Conservation (phyloP, 2,113 vertebrate genomes). For the Ceyx cyanopectus region DNA sequence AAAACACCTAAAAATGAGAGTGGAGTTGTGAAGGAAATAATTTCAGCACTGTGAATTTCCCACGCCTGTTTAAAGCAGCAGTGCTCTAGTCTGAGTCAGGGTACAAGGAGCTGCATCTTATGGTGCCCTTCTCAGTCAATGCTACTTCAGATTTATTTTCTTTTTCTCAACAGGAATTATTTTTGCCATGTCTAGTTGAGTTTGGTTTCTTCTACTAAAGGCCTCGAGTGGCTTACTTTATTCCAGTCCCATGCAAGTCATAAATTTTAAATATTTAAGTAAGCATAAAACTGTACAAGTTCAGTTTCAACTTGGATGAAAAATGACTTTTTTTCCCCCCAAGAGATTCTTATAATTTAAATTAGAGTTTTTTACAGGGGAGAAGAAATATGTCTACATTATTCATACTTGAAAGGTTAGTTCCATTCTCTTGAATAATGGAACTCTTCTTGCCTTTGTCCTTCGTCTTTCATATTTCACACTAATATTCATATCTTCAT, state of each 20-base stretch:
- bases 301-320: conserved; percentile 14
- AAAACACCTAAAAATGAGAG: no score
- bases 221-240: not conserved
- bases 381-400: conserved; percentile 40
- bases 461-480: conserved; percentile 24
- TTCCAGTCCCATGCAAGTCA: not conserved
- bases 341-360: conserved; percentile 16
- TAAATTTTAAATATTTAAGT: conserved; percentile 41
- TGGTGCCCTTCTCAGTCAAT: not conserved
- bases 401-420: conserved; percentile 45
- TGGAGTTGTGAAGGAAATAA: no score
- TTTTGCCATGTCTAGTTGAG: not conserved
- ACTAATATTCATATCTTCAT: not conserved
- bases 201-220: not conserved
- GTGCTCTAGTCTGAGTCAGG: not conserved
- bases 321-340: not conserved
- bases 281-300: not conserved
- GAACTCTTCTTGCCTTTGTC: conserved; percentile 20
- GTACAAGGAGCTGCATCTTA: not conserved
- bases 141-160: not conserved
- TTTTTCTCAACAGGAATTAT: not conserved
- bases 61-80: not conserved
- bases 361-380: not conserved
- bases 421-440: conserved; percentile 52
- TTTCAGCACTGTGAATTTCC: not conserved